Conservation (phyloP, 2,113 vertebrate genomes). For the Prietella phreatophila region DNA sequence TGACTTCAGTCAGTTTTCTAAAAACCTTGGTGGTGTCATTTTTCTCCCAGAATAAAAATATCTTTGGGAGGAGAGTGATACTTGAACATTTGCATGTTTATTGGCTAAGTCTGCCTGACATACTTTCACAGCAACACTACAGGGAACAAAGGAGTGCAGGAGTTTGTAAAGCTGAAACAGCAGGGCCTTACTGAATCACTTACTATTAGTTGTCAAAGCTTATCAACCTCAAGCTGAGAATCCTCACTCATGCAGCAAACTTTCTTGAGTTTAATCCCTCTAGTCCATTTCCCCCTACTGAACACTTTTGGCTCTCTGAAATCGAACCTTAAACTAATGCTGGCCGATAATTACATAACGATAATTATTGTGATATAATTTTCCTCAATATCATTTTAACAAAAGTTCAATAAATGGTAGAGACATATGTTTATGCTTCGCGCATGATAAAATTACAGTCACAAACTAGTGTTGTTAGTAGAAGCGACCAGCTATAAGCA, state of each 20-base stretch:
- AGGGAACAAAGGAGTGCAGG: not conserved
- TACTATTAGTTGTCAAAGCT: constrained; percentile 44
- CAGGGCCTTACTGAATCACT: constrained; percentile 17
- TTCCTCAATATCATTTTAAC: too few species aligned
- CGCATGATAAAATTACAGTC: too few species aligned
- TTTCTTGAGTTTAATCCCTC: constrained; percentile 21
- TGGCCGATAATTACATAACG: too few species aligned
- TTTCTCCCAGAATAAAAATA: not conserved
- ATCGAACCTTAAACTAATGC: constrained; percentile 35
- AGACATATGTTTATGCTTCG: too few species aligned
- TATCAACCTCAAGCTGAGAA: constrained; percentile 65
- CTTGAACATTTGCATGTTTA: constrained; percentile 3
- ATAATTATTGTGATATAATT: too few species aligned
- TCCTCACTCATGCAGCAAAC: constrained; percentile 49
- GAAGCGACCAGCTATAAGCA: too few species aligned
- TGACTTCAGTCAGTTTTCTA: not conserved
- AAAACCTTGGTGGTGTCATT: not conserved
- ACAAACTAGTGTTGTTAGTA: too few species aligned
- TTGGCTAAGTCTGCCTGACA: constrained; percentile 56
- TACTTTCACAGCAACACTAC: constrained; percentile 44
- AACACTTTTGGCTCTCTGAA: constrained; percentile 52
- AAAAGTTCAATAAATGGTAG: too few species aligned
- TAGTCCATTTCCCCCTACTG: constrained; percentile 34
- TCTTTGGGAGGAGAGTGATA: not conserved
- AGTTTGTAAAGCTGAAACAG: constrained; percentile 22